Evolutionary conservation across 2,888 invertebrate genomes (phyloP).

Genomic region (Lasioglossum villosulum): DNA sequence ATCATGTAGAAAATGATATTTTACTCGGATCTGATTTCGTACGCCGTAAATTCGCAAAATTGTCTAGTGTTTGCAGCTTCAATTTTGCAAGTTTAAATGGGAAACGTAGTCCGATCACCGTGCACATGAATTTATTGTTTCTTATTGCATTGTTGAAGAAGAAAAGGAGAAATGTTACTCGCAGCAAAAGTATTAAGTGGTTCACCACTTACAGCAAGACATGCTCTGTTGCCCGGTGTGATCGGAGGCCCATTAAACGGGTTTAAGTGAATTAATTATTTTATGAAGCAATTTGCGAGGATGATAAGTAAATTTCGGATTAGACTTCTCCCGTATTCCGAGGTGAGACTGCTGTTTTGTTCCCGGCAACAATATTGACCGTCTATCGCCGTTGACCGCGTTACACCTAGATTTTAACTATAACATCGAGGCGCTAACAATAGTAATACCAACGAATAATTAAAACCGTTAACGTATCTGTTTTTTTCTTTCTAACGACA

Average conservation of each 20-base stretch:
- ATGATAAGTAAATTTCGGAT: conserved; percentile 38
- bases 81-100: background rate
- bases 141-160: background rate
- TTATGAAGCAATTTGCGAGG: conserved; percentile 36
- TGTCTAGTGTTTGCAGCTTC: background rate
- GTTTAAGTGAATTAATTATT: conserved; percentile 33
- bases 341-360: conserved; percentile 40
- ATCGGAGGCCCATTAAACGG: conserved; percentile 10
- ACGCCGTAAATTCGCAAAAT: background rate
- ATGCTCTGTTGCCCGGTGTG: background rate
- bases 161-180: background rate
- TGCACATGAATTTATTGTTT: background rate
- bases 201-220: background rate
- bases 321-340: conserved; percentile 2
- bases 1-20: background rate
- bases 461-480: background rate
- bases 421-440: background rate
- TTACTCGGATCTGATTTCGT: no score
- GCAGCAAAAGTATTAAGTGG: conserved; percentile 10
- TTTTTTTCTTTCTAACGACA: background rate
- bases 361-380: conserved; percentile 19
- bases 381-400: background rate
- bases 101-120: background rate
- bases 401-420: background rate
- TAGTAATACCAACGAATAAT: background rate